phyloP scores from a whole-genome alignment of 2,113 vertebrate genomes.

The Rattus norvegicus region DNA sequence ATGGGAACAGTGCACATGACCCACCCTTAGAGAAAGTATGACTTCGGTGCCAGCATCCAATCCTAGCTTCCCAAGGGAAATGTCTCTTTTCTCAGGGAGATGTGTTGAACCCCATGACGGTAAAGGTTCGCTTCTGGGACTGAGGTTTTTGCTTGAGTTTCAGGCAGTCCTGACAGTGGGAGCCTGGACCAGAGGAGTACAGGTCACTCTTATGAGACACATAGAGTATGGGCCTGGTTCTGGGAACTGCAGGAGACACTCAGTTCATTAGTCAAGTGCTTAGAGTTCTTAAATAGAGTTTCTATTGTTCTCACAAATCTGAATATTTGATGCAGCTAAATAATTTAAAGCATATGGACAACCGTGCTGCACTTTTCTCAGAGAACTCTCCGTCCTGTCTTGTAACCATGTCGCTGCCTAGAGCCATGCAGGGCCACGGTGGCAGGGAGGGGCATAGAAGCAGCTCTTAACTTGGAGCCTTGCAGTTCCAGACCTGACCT shows the following conservation, averaged over 20 bases:
- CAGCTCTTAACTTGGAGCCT: background rate
- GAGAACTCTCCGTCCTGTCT: conserved; percentile 14
- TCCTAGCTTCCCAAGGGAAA: background rate
- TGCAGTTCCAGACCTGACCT: background rate
- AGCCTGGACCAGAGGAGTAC: background rate
- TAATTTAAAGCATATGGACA: conserved; percentile 50
- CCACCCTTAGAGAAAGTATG: background rate
- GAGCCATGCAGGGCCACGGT: background rate
- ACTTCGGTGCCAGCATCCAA: background rate
- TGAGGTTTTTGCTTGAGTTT: background rate
- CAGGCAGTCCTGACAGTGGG: background rate
- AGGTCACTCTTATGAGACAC: background rate
- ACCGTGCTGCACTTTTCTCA: background rate
- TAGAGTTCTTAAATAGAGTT: conserved; percentile 59
- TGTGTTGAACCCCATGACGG: background rate
- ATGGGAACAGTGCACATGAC: background rate
- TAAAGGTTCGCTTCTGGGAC: background rate
- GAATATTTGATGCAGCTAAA: conserved; percentile 72
- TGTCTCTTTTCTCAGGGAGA: background rate
- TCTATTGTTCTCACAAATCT: conserved; percentile 52
- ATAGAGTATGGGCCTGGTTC: background rate
- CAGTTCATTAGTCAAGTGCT: background rate
- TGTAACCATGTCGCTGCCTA: background rate
- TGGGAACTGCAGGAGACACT: background rate
- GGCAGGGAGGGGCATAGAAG: background rate